Base-by-base conservation (phyloP, 2,113 vertebrate species). In the Oreotrochilus melanogaster region DNA sequence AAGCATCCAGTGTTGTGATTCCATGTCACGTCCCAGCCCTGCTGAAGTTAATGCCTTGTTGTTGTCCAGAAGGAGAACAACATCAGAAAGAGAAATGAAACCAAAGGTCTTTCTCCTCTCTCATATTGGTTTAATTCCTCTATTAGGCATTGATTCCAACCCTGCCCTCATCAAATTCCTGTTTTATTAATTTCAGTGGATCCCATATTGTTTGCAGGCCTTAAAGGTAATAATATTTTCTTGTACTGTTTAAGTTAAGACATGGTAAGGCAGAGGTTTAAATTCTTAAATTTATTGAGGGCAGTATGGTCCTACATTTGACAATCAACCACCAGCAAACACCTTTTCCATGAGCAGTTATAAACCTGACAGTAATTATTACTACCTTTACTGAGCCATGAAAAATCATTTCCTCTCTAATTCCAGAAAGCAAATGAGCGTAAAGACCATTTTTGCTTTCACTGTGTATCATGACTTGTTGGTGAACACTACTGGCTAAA, bases 331-430 rank as follows among this genome's bases (percentile, higher is more conserved):
- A 62, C 45, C 58, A 83, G 79, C 54, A 90, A 94, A 70, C 42
- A 81, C 37, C 58, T 93, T 78, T 31, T 60, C 78, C 16, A 10
- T 74, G 57, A 82, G 72, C 67, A 86, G 66, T 75, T 86, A 93
- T 73, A 90, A 96, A 86, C 78, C 42, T 90, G 47, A 76, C 90
- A 94, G 84, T 71, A 94, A 89, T 94, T 95, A 90, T 96, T 88
- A 54, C 60, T 86, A 65, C 58, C 42, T 94, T 96, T 93, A 95
- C 92, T 94, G 92, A 97, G 82, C 90, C 86, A 90, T 90, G 86
- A 93, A 96, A 94, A 92, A 94, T 83, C 18, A 92, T 96, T 97
- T 96, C 86, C 82, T 76, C 62, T 88, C 89, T 93, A 96, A 95
- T 93, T 94, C 79, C 50, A 58, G 62, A 90, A 88, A 93, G 78